Conservation (phyloP, 92 coral and sea anemone species). For the Epizoanthus stellaris region DNA sequence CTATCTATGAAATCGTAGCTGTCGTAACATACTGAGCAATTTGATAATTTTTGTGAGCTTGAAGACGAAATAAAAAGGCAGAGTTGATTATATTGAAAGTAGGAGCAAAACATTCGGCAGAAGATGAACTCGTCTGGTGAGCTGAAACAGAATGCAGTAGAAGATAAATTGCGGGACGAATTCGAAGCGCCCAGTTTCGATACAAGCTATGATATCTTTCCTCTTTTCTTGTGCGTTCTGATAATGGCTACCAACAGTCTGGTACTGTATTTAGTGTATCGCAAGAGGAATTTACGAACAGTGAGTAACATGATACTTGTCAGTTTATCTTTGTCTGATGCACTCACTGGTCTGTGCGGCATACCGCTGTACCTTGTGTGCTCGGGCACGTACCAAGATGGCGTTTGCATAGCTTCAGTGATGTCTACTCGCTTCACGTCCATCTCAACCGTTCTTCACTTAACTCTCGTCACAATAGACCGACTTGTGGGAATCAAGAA, state of each 20-base stretch:
- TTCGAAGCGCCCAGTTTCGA: slow-evolving; percentile 21
- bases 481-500: slow-evolving; percentile 62
- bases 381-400: slow-evolving; percentile 45
- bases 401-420: slow-evolving; percentile 52
- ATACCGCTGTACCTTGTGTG: slow-evolving; percentile 62
- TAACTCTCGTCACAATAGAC: slow-evolving; percentile 64
- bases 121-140: neutral
- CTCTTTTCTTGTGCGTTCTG: slow-evolving; percentile 49
- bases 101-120: neutral
- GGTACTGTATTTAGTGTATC: slow-evolving; percentile 48
- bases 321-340: slow-evolving; percentile 66
- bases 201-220: slow-evolving; percentile 31
- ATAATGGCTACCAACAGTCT: slow-evolving; percentile 52
- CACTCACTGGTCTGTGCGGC: slow-evolving; percentile 57
- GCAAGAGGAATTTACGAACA: slow-evolving; percentile 55
- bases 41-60: neutral
- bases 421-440: slow-evolving; percentile 65
- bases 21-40: neutral
- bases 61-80: neutral
- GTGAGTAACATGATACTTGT: slow-evolving; percentile 55
- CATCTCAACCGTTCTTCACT: slow-evolving; percentile 62
- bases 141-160: neutral
- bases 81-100: neutral
- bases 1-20: too few relatives aligned
- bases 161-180: neutral